A percentile compares a stretch with the other conserved stretches of the same genome.
Conservation (phyloP, 2,888 invertebrate species). For the Plutella xylostella region DNA sequence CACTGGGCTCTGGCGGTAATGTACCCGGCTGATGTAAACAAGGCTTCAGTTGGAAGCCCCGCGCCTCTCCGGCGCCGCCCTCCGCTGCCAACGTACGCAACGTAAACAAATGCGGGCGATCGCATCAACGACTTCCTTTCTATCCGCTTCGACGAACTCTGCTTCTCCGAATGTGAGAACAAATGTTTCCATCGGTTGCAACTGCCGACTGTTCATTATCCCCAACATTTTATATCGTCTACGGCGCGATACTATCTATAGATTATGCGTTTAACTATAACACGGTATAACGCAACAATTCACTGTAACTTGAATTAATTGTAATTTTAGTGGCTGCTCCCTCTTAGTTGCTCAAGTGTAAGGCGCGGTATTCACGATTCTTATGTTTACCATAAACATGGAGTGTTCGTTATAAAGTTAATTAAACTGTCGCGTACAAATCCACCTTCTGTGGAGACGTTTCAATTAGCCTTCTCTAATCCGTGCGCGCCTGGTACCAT, state of each 20-base stretch:
- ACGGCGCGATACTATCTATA: neutral
- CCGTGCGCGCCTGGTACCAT: constrained; percentile 15
- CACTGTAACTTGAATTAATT: neutral
- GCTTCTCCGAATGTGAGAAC: constrained; percentile 35
- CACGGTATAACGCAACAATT: neutral
- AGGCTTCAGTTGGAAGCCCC: neutral
- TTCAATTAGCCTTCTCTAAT: constrained; percentile 43
- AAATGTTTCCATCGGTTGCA: neutral
- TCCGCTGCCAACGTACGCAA: neutral
- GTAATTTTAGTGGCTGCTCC: neutral
- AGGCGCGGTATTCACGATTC: constrained; percentile 27
- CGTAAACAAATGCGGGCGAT: constrained; percentile 33
- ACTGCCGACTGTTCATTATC: neutral
- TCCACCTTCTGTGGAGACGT: constrained; percentile 41
- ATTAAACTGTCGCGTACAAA: constrained; percentile 35
- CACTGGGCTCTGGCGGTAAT: too few species aligned
- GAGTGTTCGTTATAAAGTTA: constrained; percentile 39
- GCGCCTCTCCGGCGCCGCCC: neutral
- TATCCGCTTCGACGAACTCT: constrained; percentile 38
- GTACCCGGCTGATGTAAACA: too few species aligned
- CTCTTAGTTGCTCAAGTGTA: neutral
- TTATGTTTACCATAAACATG: too few species aligned
- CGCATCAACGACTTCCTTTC: constrained; percentile 37
- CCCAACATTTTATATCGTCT: neutral
- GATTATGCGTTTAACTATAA: neutral